Percentiles rank a stretch among this genome's conserved stretches.
phyloP scores from a whole-genome alignment of 2,888 invertebrate species.

The Graphium colonna region DNA sequence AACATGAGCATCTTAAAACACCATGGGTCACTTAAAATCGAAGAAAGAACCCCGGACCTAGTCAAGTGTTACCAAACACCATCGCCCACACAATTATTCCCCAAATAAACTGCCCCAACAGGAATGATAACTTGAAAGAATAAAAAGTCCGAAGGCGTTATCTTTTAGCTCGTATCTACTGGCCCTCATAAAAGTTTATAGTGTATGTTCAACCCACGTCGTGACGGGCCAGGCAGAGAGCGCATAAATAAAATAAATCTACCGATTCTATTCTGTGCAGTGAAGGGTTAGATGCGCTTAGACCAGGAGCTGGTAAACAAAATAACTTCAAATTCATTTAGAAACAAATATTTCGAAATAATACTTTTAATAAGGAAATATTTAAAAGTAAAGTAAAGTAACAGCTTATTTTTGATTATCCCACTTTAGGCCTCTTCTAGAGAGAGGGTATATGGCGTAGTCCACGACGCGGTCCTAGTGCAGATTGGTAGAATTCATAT shows the following conservation, averaged over 20 bases:
- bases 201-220: conserved; percentile 49
- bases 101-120: conserved; percentile 33
- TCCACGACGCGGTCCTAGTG: too few relatives aligned
- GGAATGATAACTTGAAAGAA: conserved; percentile 29
- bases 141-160: conserved; percentile 34
- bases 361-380: background rate
- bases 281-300: conserved; percentile 40
- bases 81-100: conserved; percentile 30
- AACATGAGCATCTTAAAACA: background rate
- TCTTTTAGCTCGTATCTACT: conserved; percentile 40
- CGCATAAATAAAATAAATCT: conserved; percentile 28
- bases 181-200: conserved; percentile 56
- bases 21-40: background rate
- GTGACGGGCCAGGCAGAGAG: conserved; percentile 19
- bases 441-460: too few relatives aligned
- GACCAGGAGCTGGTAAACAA: conserved; percentile 3
- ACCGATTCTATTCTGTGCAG: conserved; percentile 40
- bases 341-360: background rate
- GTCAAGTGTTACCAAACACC: background rate
- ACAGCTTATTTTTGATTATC: too few relatives aligned
- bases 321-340: background rate
- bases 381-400: too few relatives aligned
- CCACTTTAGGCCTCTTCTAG: too few relatives aligned
- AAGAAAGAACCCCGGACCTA: background rate
- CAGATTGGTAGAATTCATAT: too few relatives aligned